Base-by-base conservation (phyloP, 2,113 vertebrate genomes). In the Poeciliopsis occidentalis region DNA sequence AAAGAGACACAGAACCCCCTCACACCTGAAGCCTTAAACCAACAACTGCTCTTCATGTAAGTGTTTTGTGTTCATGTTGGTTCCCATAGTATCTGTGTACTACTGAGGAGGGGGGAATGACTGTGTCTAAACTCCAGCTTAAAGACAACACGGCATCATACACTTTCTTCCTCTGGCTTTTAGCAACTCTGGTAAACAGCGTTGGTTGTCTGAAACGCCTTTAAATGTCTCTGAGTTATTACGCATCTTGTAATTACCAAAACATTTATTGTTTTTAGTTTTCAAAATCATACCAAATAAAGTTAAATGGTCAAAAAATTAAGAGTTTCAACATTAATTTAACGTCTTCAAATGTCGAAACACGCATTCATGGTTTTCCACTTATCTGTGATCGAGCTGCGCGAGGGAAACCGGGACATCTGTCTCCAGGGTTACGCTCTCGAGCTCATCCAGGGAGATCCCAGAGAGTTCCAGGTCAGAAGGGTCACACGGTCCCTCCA, bases 241-340 rank as follows among this genome's bases (percentile, higher is more conserved):
- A 87, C 84, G 73, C 71, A 15, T 39, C 63, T 57, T 76, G 37
- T 73, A 69, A 68, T 85, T 78, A 70, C 67, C 75, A 72, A 83
- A 27, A 79, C 75, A 76, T 19, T 66, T 34, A 75, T 76, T 74
- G 67, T 74, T 68, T 84, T 71, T 88, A 81, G 71, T 76, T 88
- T 82, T 85, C 80, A 65, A 74, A 89, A 80, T 71, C 54, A 76
- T 73, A 71, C 72, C 79, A 85, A 91, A 90, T 90, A 90, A 91
- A 91, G 71, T 67, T 73, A 71, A 73, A 79, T 64, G 47, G 82
- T 80, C 27, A 62, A 11, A 3, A 80, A 64, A 15, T 34, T 2
- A 69, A 60, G 34, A 67, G 62, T 72, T 24, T 17, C 26, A 24
- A 65, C 8, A 26, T 22, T 8, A 24, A 27, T 12, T 62, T 32